Evolutionary conservation across 2,888 invertebrate species (phyloP).

Genomic region (Drosophila sordidapex): DNA sequence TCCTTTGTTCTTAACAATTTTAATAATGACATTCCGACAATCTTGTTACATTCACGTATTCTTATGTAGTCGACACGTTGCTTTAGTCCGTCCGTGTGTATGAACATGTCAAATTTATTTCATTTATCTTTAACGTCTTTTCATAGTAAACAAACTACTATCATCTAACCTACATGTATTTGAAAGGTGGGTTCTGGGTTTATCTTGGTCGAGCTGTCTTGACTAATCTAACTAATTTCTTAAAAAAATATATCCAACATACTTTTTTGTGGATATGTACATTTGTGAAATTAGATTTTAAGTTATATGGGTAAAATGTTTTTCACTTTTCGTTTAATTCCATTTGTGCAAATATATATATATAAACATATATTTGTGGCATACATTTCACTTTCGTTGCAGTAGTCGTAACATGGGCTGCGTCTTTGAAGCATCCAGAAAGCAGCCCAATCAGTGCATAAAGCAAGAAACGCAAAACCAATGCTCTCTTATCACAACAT

Average conservation of each 20-base stretch:
- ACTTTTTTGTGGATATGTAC: not conserved
- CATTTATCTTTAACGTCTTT: not conserved
- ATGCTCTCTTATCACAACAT: constrained; percentile 51
- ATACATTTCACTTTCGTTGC: constrained; percentile 85
- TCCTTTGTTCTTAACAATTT: not conserved
- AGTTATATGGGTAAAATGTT: not conserved
- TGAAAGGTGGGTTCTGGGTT: not conserved
- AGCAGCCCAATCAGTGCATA: constrained; percentile 52
- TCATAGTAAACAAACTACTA: not conserved
- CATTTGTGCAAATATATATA: not conserved
- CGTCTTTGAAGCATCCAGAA: constrained; percentile 89
- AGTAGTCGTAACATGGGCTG: constrained; percentile 97
- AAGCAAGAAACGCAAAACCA: constrained; percentile 49
- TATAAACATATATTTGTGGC: not conserved
- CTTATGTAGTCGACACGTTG: not conserved
- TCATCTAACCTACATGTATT: not conserved
- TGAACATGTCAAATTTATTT: not conserved
- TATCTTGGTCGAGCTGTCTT: not conserved
- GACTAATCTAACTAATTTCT: not conserved
- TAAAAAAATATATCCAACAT: not conserved
- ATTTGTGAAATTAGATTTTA: not conserved
- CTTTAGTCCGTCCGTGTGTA: not conserved
- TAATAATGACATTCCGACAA: not conserved
- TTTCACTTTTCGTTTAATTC: not conserved
- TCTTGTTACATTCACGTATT: not conserved